phyloP scores from a whole-genome alignment of 2,797 vertebrate genomes.

The Betta splendens region DNA sequence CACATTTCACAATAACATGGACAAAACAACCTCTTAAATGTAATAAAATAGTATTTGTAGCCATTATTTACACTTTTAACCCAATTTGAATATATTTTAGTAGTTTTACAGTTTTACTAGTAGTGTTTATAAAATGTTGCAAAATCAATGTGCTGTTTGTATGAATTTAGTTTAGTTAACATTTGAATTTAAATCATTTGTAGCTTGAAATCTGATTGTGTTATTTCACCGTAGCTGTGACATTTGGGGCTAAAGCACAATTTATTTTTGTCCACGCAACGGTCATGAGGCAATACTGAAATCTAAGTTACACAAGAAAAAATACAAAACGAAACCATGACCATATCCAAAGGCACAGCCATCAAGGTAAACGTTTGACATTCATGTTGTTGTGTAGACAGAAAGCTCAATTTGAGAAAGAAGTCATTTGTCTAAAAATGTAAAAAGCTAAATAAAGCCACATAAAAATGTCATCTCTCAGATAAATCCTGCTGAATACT shows the following conservation, averaged over 20 bases:
- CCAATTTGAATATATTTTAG: slow-evolving; percentile 4
- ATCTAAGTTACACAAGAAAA: slow-evolving; percentile 32
- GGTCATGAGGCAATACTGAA: slow-evolving; percentile 22
- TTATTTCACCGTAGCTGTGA: neutral
- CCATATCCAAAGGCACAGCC: slow-evolving; percentile 55
- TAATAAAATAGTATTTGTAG: slow-evolving; percentile 1
- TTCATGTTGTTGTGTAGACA: slow-evolving; percentile 45
- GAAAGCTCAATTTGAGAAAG: slow-evolving; percentile 18
- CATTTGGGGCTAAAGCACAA: slow-evolving; percentile 49
- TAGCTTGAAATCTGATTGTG: slow-evolving; percentile 7
- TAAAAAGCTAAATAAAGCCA: slow-evolving; percentile 54
- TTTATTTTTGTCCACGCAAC: slow-evolving; percentile 34
- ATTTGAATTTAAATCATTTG: slow-evolving; percentile 18
- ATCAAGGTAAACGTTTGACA: slow-evolving; percentile 53
- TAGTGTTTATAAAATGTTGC: slow-evolving; percentile 7
- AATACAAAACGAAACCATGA: slow-evolving; percentile 45
- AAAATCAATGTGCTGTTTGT: slow-evolving; percentile 10
- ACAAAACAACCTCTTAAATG: slow-evolving; percentile 8
- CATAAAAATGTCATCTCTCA: slow-evolving; percentile 14
- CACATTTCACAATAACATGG: slow-evolving; percentile 44
- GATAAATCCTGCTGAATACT: slow-evolving; percentile 9
- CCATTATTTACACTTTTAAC: slow-evolving; percentile 5
- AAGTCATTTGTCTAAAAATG: slow-evolving; percentile 18
- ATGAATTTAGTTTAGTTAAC: slow-evolving; percentile 35
- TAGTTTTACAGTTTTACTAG: slow-evolving; percentile 3